Base-by-base conservation (phyloP, 1,140 invertebrate genomes). In the Eriocheir sinensis region DNA sequence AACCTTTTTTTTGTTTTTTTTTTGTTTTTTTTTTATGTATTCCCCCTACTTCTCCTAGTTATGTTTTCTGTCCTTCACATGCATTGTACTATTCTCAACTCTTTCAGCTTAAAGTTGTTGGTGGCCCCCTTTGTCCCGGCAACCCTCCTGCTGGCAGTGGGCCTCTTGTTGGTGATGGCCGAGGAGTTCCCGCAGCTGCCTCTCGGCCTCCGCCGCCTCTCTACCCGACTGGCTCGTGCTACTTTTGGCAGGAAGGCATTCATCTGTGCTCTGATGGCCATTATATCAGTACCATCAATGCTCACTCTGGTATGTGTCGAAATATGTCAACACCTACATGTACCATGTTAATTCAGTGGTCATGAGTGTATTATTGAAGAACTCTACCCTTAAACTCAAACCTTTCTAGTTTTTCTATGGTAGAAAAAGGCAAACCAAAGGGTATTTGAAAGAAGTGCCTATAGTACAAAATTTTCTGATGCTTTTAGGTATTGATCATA, bases 121-220 rank as follows among this genome's bases (percentile, higher is more conserved):
- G 96, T 98, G 89, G 96, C 97, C 34, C 94, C 95, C 0, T 93
- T 98, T 21, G 95, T 97, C 0, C 96, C 97, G 12, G 98, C 98
- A 92, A 98, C 98, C 0, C 91, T 98, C 0, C 96, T 98, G 3
- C 97, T 98, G 53, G 97, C 97, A 27, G 96, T 97, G 0, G 98
- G 98, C 4, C 98, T 98, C 72, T 96, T 98, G 12, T 96, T 98
- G 21, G 98, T 98, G 15, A 98, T 99, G 98, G 98, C 98, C 0
- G 98, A 98, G 96, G 98, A 99, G 96, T 98, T 98, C 96, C 96
- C 96, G 2, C 97, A 97, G 83, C 97, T 97, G 40, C 97, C 98
- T 0, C 97, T 97, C 30, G 97, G 97, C 80, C 96, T 99, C 0
- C 97, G 98, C 88, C 97, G 97, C n/a, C 97, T 98, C 30, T 98